A percentile compares a stretch with the other conserved stretches of the same genome.
Evolutionary conservation across 2,797 vertebrate genomes (phyloP).

Genomic region (Acrossocheilus wenchowensis): DNA sequence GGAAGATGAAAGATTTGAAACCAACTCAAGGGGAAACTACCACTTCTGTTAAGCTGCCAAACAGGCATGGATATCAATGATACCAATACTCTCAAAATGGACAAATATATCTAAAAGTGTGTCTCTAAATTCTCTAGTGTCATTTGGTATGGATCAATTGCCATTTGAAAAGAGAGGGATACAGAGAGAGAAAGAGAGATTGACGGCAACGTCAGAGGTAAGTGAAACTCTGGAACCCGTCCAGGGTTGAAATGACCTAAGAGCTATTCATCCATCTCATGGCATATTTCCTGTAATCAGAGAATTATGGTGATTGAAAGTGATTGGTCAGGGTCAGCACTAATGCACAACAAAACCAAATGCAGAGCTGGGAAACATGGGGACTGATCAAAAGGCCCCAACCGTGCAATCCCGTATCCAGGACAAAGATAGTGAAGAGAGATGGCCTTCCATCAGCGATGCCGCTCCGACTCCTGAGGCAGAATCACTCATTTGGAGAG

Average conservation of each 20-base stretch:
- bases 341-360: conserved; percentile 52
- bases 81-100: background rate
- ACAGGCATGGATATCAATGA: background rate
- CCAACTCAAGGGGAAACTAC: background rate
- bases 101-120: conserved; percentile 1
- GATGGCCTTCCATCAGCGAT: conserved; percentile 64
- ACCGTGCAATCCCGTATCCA: conserved; percentile 45
- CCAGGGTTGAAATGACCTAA: conserved; percentile 80
- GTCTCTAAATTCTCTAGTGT: conserved; percentile 20
- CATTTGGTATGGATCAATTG: conserved; percentile 14
- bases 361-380: conserved; percentile 32
- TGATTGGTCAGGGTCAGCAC: conserved; percentile 52
- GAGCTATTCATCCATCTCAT: conserved; percentile 80
- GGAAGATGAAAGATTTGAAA: background rate
- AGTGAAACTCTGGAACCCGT: conserved; percentile 59
- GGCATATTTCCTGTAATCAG: conserved; percentile 75
- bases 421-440: conserved; percentile 63
- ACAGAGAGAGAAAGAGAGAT: conserved; percentile 57
- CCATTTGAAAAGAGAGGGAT: conserved; percentile 20
- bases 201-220: conserved; percentile 55
- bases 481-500: conserved; percentile 84
- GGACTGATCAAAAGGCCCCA: conserved; percentile 47
- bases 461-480: conserved; percentile 80
- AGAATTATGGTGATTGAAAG: conserved; percentile 68
- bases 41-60: conserved; percentile 18